Conservation (phyloP, 2,888 invertebrate genomes). For the Temnothorax ravouxi region DNA sequence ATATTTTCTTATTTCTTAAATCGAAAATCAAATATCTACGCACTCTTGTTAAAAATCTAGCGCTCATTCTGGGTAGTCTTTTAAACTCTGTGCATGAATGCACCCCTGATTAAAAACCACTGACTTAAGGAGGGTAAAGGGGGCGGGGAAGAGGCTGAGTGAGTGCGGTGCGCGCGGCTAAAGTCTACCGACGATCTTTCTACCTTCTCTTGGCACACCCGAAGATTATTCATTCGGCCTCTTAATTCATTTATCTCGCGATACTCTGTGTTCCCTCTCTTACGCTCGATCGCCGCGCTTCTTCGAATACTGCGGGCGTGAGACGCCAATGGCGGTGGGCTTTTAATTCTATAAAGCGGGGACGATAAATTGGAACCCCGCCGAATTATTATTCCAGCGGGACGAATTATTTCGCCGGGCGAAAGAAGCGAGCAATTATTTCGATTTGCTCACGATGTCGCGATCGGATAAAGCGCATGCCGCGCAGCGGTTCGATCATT, state of each 20-base stretch:
- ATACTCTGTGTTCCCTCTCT: conserved; percentile 53
- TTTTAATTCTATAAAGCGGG: conserved; percentile 40
- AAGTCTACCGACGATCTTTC: conserved; percentile 68
- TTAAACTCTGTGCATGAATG: neutral
- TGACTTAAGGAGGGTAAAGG: conserved; percentile 24
- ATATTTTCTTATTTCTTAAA: neutral
- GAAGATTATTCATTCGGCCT: conserved; percentile 74
- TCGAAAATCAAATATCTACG: neutral
- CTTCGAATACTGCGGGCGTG: neutral
- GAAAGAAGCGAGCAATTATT: conserved; percentile 27
- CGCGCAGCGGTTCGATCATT: conserved; percentile 6
- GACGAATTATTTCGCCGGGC: conserved; percentile 23
- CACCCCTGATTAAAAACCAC: conserved; percentile 33
- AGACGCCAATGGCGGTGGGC: neutral
- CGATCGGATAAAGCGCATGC: neutral
- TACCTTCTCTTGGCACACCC: conserved; percentile 55
- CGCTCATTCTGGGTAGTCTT: too few relatives aligned
- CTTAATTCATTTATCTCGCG: conserved; percentile 78
- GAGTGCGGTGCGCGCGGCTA: conserved; percentile 57
- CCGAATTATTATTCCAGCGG: conserved; percentile 46
- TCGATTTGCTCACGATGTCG: conserved; percentile 15
- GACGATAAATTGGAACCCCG: conserved; percentile 31
- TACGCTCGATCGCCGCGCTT: conserved; percentile 49
- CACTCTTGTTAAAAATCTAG: neutral
- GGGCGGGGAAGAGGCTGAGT: conserved; percentile 44